Base-by-base conservation (phyloP, 2,113 vertebrate species). In the Colius striatus region DNA sequence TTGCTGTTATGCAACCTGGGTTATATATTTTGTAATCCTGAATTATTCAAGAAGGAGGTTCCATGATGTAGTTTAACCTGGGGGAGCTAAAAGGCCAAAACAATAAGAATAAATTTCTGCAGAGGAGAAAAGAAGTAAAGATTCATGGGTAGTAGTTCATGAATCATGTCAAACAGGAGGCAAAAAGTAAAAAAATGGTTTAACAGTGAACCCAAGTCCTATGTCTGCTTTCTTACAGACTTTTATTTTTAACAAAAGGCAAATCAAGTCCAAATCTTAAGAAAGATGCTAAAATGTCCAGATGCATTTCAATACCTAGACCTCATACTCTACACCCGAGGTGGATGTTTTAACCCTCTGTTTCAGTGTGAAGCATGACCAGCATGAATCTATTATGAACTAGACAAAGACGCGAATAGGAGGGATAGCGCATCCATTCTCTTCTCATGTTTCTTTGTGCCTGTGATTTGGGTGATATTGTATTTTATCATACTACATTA, bases 41-140 rank as follows among this genome's bases (percentile, higher is more conserved):
- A 80, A 79, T 94, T 89, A 94, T 82, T 94, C 84, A 89, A 23
- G 60, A 66, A 50, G 78, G 41, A 58, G 36, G 17, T 61, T 82
- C 7, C 38, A 43, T 71, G 84, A 67, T 48, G 71, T 71, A 32
- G 36, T 75, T 94, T 76, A 77, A 92, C 81, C 66, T 34, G 34
- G 36, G 1, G 54, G 43, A 27, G 7, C 36, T 38, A 43, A 55
- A 78, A 87, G 93, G 82, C 81, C 62, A 80, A 79, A 95, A 65
- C 36, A 66, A 43, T 94, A 84, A 63, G 53, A 80, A 5, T n/a
- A 81, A 84, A 29, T 71, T 71, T 53, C 74, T 87, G 30, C 26
- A 76, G 72, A 75, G 77, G 66, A 84, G 67, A 27, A 57, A 30
- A 71, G 72, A 84, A 61, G 20, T 22, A n/a, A 65, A 62, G 71